Conservation (phyloP, 2,888 invertebrate genomes). For the Physocephala rufipes region DNA sequence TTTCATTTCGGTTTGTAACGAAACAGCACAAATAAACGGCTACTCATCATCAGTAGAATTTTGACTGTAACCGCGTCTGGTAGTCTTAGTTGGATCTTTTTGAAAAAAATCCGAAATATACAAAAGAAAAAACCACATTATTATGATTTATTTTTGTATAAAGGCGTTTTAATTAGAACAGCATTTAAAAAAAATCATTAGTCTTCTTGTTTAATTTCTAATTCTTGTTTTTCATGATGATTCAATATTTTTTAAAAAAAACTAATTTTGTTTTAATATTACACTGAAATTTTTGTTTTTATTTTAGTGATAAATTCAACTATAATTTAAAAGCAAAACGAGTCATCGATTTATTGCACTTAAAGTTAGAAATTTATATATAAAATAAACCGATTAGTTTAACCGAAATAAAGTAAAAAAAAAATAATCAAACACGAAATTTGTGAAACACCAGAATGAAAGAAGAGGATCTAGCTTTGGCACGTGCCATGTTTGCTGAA, state of each 20-base stretch:
- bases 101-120: constrained; percentile 12
- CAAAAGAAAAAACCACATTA: background rate
- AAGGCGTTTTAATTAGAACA: background rate
- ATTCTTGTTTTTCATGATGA: background rate
- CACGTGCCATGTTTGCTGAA: constrained; percentile 68
- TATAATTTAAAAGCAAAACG: no score
- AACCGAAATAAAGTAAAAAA: background rate
- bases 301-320: no score
- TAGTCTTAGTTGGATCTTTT: constrained; percentile 17
- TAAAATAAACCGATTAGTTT: no score
- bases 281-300: no score
- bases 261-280: background rate
- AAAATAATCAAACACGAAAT: background rate
- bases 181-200: background rate
- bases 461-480: constrained; percentile 78
- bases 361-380: constrained; percentile 13
- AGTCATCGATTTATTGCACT: no score
- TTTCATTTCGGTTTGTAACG: constrained; percentile 18
- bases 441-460: constrained; percentile 69
- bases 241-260: background rate
- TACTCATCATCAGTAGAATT: constrained; percentile 50
- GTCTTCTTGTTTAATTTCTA: no score
- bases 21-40: constrained; percentile 25
- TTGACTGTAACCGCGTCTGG: constrained; percentile 48
- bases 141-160: no score